Evolutionary conservation across 2,113 vertebrate genomes (phyloP).

Genomic region (Hemiprocne comata): DNA sequence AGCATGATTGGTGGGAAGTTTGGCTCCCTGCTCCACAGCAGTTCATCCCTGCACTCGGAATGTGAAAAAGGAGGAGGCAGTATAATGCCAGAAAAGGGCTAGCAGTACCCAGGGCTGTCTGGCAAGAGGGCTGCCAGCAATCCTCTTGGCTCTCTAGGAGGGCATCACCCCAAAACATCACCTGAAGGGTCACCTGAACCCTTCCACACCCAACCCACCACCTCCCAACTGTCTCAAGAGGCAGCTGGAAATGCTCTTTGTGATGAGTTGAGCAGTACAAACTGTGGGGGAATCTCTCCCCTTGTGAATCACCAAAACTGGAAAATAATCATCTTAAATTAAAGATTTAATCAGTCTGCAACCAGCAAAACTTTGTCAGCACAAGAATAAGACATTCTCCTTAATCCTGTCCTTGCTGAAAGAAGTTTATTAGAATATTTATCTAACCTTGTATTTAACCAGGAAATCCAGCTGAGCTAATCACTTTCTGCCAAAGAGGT

Average conservation of each 20-base stretch:
- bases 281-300: not conserved
- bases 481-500: slow-evolving; percentile 61
- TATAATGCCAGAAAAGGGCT: not conserved
- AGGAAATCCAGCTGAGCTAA: slow-evolving; percentile 72
- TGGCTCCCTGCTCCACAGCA: not conserved
- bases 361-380: slow-evolving; percentile 22
- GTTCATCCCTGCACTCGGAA: too few relatives aligned
- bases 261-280: not conserved
- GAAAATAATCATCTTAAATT: slow-evolving; percentile 35
- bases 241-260: not conserved
- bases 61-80: not conserved
- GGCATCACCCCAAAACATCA: not conserved
- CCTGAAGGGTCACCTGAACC: not conserved
- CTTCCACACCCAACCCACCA: not conserved
- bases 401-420: slow-evolving; percentile 41
- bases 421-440: slow-evolving; percentile 71
- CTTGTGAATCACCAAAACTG: slow-evolving; percentile 17
- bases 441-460: slow-evolving; percentile 76
- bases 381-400: slow-evolving; percentile 26
- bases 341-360: slow-evolving; percentile 41
- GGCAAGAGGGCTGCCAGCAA: fast-evolving
- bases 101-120: not conserved
- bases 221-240: fast-evolving
- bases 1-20: not conserved
- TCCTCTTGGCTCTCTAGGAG: not conserved